Evolutionary conservation across 2,888 invertebrate species (phyloP), one percentile per base, ranked within the genome.

Genomic region (Trichacis sp.): DNA sequence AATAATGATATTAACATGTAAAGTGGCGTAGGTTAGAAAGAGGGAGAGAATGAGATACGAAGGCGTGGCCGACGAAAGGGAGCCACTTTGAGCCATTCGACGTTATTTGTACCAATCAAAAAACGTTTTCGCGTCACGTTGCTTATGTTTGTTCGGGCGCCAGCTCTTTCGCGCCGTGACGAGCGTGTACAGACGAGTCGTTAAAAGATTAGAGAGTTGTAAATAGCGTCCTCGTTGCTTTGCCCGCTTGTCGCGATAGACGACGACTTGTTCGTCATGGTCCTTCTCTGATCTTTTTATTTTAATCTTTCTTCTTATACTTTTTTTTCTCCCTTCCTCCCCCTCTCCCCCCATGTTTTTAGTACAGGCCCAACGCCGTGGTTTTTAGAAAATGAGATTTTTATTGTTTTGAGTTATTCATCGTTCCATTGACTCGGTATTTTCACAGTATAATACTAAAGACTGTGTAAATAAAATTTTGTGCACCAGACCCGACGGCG

Each of bases 1-100:
- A 63, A 56, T 64, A 61, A 82, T 83, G 79, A 84, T 84, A 83
- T 83, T 81, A 80, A 73, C 75, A 78, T 83, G 83, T 83, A 83
- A 83, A 83, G 82, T 81, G 82, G 82, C 80, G 77, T 82, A 82
- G 81, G 79, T 78, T 83, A 81, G 76, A 75, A 71, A 71, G 69
- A 71, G 69, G 74, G 73, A 71, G 68, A 72, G 72, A 48, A 60
- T 54, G 57, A 64, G 56, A 69, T 15, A 20, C 48, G 60, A 64
- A 52, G 70, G 65, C 68, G 70, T 65, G 63, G 63, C 64, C 18
- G 30, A 43, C 43, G 49, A 50, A 19, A n/a, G 46, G 45, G 50
- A 51, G 46, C 47, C 17, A 38, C 40, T 24, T 30, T 30, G 18
- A 19, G 52, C 51, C n/a, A n/a, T n/a, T 64, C 60, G 64, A 63